Percentiles rank a stretch among this genome's conserved stretches.
Evolutionary conservation across 2,113 vertebrate genomes (phyloP).

Genomic region (Microtus oregoni): DNA sequence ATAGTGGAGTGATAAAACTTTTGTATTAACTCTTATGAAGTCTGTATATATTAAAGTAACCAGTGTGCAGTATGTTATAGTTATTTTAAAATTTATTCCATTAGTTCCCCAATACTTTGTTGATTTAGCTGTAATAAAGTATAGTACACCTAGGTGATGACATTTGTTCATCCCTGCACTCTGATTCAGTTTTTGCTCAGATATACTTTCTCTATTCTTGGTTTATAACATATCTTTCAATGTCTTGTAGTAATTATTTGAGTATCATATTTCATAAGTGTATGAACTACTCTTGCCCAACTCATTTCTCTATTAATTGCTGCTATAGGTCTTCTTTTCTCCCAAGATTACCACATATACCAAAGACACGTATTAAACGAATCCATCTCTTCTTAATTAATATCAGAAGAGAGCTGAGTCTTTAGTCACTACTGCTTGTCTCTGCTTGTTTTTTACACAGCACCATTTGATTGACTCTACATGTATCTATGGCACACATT

Average conservation of each 20-base stretch:
- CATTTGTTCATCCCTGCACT: neutral
- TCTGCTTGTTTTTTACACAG: neutral
- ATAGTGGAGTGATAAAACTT: neutral
- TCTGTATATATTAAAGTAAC: neutral
- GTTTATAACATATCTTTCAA: conserved; percentile 22
- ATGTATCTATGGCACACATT: neutral
- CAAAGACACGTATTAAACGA: neutral
- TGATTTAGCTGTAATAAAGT: conserved; percentile 23
- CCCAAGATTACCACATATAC: neutral
- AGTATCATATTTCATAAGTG: neutral
- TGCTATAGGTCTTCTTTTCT: neutral
- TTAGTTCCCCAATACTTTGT: neutral
- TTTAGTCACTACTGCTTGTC: neutral
- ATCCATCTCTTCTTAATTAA: neutral
- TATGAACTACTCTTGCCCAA: neutral
- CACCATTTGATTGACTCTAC: neutral
- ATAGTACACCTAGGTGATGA: neutral
- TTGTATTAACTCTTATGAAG: neutral
- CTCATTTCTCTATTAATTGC: neutral
- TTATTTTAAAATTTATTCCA: neutral
- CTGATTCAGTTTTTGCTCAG: neutral
- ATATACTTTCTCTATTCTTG: neutral
- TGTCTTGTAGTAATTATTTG: neutral
- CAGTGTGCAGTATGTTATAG: neutral
- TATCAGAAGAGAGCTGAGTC: neutral